phyloP scores from a whole-genome alignment of 53 echinoderm and acorn worm species.

The Temnopleurus reevesii region DNA sequence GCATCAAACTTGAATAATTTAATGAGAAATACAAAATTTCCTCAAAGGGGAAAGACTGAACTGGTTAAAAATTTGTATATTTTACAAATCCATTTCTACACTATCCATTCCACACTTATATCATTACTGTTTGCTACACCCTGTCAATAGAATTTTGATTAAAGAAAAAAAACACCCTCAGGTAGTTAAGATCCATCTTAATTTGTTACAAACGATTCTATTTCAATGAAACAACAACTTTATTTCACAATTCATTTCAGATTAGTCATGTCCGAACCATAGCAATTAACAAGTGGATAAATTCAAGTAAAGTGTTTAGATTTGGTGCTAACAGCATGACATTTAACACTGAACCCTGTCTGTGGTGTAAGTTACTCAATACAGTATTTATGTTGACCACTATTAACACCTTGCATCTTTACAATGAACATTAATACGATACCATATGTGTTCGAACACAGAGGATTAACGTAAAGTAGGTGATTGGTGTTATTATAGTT shows the following conservation, averaged over 20 bases:
- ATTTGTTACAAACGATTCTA: no score
- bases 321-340: background rate
- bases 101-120: background rate
- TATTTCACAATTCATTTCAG: slow-evolving; percentile 44
- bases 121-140: background rate
- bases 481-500: no score
- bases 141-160: background rate
- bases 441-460: no score
- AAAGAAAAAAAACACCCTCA: no score
- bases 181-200: no score
- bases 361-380: background rate
- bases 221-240: background rate
- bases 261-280: background rate
- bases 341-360: background rate
- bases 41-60: background rate
- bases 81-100: background rate
- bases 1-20: background rate
- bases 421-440: background rate
- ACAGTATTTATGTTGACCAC: background rate
- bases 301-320: background rate
- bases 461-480: no score
- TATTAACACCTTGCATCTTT: background rate
- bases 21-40: background rate
- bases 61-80: background rate
- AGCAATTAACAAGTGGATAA: background rate